Percentiles rank a stretch among this genome's conserved stretches.
Conservation (phyloP, 2,113 vertebrate genomes). For the Cranoglanis bouderius region DNA sequence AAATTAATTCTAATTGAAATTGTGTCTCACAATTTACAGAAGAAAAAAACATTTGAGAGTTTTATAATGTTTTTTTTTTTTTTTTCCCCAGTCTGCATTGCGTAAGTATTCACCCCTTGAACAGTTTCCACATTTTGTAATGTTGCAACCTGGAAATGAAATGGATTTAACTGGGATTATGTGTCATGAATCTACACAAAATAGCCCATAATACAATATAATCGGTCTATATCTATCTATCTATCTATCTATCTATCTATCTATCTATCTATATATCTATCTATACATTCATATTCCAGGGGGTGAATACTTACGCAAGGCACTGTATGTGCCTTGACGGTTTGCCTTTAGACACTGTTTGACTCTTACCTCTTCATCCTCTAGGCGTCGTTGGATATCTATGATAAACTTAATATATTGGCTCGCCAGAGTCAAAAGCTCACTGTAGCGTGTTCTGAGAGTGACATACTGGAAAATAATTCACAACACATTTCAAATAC, state of each 20-base stretch:
- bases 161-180: neutral
- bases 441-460: slow-evolving; percentile 88
- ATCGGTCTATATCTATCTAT: no score
- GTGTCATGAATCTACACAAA: neutral
- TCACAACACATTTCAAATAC: slow-evolving; percentile 2
- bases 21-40: slow-evolving; percentile 24
- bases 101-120: slow-evolving; percentile 1
- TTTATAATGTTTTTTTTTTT: neutral
- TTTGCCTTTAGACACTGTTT: neutral
- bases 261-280: no score
- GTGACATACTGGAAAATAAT: slow-evolving; percentile 83
- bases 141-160: neutral
- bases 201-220: neutral
- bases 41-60: neutral
- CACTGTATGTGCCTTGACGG: neutral
- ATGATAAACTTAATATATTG: slow-evolving; percentile 94
- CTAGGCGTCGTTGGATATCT: slow-evolving; percentile 83
- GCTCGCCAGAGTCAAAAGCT: slow-evolving; percentile 87
- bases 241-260: no score
- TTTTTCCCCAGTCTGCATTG: neutral
- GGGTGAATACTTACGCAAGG: neutral
- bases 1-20: neutral
- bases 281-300: no score
- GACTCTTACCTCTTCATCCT: slow-evolving; percentile 86
- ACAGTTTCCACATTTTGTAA: neutral